These are phyloP conservation scores for Musca domestica DNA, from an alignment of 1,140 invertebrate genomes.

Conservation along the genomic window DNA sequence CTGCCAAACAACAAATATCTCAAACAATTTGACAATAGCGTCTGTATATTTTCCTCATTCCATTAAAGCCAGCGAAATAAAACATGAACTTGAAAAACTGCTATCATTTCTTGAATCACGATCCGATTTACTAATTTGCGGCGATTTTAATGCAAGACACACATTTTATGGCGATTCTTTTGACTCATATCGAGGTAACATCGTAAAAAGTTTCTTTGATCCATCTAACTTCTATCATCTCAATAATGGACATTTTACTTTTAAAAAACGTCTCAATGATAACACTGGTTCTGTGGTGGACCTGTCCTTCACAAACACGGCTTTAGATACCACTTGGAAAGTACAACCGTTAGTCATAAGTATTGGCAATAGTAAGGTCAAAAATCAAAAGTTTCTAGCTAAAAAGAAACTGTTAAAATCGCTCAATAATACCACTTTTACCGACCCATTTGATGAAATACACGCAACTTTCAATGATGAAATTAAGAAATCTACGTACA, in stretches of 20 bases:
- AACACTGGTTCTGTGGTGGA: neutral
- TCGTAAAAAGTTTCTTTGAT: neutral
- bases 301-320: neutral
- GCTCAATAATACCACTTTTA: no score
- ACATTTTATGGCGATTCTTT: neutral
- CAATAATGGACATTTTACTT: neutral
- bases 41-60: no score
- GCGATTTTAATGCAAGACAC: constrained; percentile 9
- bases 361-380: no score
- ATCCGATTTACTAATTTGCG: neutral
- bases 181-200: neutral
- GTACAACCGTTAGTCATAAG: no score
- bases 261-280: neutral
- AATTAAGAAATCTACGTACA: neutral
- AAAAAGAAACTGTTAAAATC: no score
- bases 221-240: neutral
- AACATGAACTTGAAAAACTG: neutral
- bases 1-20: neutral
- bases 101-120: neutral
- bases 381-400: no score
- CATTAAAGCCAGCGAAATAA: no score
- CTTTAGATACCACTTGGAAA: no score
- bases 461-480: neutral
- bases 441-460: no score
- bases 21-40: neutral